phyloP scores from a whole-genome alignment of 1,140 invertebrate genomes.

The Aphaenogaster rudis region DNA sequence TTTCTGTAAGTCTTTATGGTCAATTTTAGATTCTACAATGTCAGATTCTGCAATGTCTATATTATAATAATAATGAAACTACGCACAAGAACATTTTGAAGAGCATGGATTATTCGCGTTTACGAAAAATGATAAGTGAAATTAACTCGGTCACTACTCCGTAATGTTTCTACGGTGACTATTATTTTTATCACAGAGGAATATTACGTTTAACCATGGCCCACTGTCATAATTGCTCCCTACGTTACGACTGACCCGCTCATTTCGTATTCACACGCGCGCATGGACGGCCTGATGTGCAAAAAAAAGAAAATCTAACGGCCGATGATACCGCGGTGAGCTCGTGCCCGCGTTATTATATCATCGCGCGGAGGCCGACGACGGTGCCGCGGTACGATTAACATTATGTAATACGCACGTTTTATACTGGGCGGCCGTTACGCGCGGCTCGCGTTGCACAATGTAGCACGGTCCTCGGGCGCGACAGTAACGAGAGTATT shows the following conservation, averaged over 20 bases:
- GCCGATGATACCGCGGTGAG: slow-evolving; percentile 47
- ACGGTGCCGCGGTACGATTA: slow-evolving; percentile 76
- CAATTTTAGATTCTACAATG: neutral
- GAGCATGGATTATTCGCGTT: neutral
- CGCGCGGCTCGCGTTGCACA: slow-evolving; percentile 61
- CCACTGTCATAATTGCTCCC: slow-evolving; percentile 41
- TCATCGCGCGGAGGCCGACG: slow-evolving; percentile 82
- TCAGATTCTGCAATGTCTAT: neutral
- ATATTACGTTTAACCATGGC: slow-evolving; percentile 25
- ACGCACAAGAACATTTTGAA: neutral
- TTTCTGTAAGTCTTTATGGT: neutral
- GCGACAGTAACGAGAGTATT: slow-evolving; percentile 50
- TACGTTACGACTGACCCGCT: neutral
- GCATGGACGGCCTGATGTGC: neutral
- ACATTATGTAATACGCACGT: slow-evolving; percentile 65
- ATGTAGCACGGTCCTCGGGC: slow-evolving; percentile 29
- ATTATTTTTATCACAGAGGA: slow-evolving; percentile 6
- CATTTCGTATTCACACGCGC: slow-evolving; percentile 21
- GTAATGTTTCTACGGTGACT: neutral
- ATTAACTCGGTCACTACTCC: neutral
- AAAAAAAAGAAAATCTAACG: slow-evolving; percentile 33
- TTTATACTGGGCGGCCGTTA: slow-evolving; percentile 62
- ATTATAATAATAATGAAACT: neutral
- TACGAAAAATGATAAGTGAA: neutral
- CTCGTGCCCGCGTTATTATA: slow-evolving; percentile 75